These are phyloP conservation scores for Pteropus alecto DNA, from an alignment of 2,113 vertebrate genomes.

Conservation along the genomic window DNA sequence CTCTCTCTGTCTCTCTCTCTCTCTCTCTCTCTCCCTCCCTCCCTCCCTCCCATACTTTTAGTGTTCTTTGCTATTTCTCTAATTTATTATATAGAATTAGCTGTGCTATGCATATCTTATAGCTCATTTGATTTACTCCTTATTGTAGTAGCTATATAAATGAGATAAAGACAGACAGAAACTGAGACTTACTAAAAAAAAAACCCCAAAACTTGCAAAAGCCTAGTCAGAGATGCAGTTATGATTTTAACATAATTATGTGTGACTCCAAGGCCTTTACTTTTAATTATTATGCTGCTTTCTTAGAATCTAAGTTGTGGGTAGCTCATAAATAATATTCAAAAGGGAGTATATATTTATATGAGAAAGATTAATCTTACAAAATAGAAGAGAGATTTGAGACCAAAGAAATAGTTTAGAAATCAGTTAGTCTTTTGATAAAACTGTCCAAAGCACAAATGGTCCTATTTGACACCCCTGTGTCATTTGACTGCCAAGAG, in stretches of 20 bases:
- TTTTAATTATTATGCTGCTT: neutral
- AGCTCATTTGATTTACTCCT: neutral
- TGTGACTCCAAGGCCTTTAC: neutral
- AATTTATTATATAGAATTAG: neutral
- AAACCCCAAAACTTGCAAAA: neutral
- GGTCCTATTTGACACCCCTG: neutral
- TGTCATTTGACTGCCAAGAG: neutral
- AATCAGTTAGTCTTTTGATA: neutral
- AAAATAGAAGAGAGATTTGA: neutral
- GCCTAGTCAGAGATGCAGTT: neutral
- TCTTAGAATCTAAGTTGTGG: neutral
- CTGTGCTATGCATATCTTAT: neutral
- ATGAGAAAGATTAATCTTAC: neutral
- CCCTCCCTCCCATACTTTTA: neutral
- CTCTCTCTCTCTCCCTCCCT: too few species aligned
- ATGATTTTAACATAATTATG: neutral
- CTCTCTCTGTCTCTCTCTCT: accelerated
- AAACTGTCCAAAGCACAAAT: neutral
- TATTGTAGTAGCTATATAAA: neutral
- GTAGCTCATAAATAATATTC: neutral
- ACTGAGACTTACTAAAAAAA: neutral
- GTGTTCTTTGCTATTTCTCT: neutral
- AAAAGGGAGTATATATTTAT: neutral
- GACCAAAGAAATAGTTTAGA: neutral
- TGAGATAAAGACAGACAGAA: neutral